phyloP scores from a whole-genome alignment of 2,113 vertebrate genomes.

The Reinhardtius hippoglossoides region DNA sequence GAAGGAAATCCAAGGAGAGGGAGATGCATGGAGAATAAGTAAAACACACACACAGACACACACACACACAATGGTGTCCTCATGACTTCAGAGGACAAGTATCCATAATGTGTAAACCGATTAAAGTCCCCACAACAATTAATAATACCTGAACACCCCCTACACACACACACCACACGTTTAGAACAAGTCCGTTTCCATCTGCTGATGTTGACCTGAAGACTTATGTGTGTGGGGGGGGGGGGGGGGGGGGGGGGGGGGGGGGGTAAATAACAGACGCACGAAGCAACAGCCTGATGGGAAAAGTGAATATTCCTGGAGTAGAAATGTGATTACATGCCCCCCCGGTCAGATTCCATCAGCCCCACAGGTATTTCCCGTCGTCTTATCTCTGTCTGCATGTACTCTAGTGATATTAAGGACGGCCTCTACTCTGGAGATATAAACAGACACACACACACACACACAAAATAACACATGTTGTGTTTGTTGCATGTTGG shows the following conservation, averaged over 20 bases:
- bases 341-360: slow-evolving; percentile 67
- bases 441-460: neutral
- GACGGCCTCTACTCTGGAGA: slow-evolving; percentile 27
- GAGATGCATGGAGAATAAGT: slow-evolving; percentile 38
- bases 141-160: neutral
- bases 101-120: neutral
- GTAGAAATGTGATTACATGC: slow-evolving; percentile 72
- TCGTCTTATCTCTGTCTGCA: slow-evolving; percentile 20
- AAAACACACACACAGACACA: slow-evolving; percentile 22
- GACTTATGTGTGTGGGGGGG: slow-evolving; percentile 44
- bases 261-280: slow-evolving; percentile 41
- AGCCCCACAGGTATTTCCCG: slow-evolving; percentile 60
- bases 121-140: slow-evolving; percentile 19
- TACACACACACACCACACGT: slow-evolving; percentile 39
- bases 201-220: slow-evolving; percentile 69
- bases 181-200: slow-evolving; percentile 60
- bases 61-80: neutral
- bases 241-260: slow-evolving; percentile 42
- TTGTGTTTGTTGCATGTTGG: slow-evolving; percentile 11
- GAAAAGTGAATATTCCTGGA: slow-evolving; percentile 70
- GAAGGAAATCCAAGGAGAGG: slow-evolving; percentile 41
- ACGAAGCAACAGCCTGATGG: slow-evolving; percentile 60
- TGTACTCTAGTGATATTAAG: slow-evolving; percentile 38
- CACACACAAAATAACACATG: slow-evolving; percentile 25
- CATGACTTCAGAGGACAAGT: neutral